Base-by-base conservation (phyloP, 2,113 vertebrate genomes). In the Thalassoma bifasciatum region DNA sequence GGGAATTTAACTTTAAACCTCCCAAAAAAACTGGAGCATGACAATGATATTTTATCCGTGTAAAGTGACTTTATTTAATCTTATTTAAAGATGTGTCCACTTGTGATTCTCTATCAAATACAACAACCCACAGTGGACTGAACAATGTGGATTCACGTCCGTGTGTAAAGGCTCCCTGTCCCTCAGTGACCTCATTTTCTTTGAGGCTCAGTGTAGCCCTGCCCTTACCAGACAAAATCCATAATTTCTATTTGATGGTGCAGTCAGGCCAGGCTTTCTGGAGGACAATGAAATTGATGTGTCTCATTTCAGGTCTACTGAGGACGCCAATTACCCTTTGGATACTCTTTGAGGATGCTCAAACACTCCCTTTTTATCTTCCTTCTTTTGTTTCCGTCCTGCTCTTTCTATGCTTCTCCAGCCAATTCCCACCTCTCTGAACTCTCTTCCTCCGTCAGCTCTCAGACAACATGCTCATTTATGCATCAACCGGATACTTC, bases 221-320 rank as follows among this genome's bases (percentile, higher is more conserved):
- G 73, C 72, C 85, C 82, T 88, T 84, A 82, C 83, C 90, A 93
- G 91, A 92, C 91, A 93, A 93, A 93, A 93, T 93, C 92, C 79
- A 93, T 93, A 86, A 93, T 92, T 91, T 90, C 84, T 90, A 91
- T 92, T 91, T 92, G 89, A 93, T 87, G 88, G 84, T 74, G 86
- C 77, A 88, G 88, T 81, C 88, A 83, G 77, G 72, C 80, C 67
- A 72, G 62, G 82, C 81, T 85, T 86, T 91, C 79, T 84, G 67
- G 86, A 90, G 85, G 87, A 92, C 86, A 86, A 85, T 91, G 80
- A 91, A 92, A 93, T 92, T 82, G 92, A 93, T 91, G 88, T 70
- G 86, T 91, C 90, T 94, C 86, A 84, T 91, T 92, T 91, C 83
- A 83, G 86, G 82, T 87, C 86, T 70, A 81, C 88, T 88, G 91